Percentiles rank a stretch among this genome's conserved stretches.
Conservation (phyloP, 2,888 invertebrate genomes). For the Tryphoninae sp. region DNA sequence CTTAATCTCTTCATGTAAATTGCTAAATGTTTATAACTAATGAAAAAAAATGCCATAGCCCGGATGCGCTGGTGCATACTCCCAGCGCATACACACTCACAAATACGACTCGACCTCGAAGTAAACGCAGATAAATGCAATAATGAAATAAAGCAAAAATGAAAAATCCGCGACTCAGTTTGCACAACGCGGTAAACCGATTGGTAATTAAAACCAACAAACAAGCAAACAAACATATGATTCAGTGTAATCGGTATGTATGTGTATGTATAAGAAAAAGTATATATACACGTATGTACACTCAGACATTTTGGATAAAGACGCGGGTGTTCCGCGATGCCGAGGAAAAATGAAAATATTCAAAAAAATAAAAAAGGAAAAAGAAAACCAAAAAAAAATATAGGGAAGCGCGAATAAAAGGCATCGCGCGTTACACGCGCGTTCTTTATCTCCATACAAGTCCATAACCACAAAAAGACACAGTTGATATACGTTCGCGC, state of each 20-base stretch:
- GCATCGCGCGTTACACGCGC: conserved; percentile 48
- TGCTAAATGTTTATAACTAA: conserved; percentile 81
- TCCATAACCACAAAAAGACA: conserved; percentile 67
- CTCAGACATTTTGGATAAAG: conserved; percentile 61
- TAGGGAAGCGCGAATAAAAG: conserved; percentile 41
- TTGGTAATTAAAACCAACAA: conserved; percentile 74
- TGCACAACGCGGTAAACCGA: conserved; percentile 74
- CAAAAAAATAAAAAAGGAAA: conserved; percentile 8
- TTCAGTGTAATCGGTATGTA: conserved; percentile 64
- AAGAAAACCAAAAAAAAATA: conserved; percentile 46
- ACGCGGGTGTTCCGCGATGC: conserved; percentile 56
- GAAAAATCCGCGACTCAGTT: conserved; percentile 67
- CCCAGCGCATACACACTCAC: conserved; percentile 82
- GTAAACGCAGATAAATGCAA: conserved; percentile 74
- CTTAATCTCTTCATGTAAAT: conserved; percentile 82
- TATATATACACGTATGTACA: conserved; percentile 58
- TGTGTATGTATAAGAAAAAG: conserved; percentile 38
- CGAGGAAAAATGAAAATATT: conserved; percentile 48
- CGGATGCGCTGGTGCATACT: conserved; percentile 82
- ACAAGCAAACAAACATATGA: conserved; percentile 62
- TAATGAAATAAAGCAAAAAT: conserved; percentile 64
- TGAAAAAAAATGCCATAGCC: conserved; percentile 81
- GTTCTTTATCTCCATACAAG: conserved; percentile 62
- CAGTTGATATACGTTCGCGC: conserved; percentile 64
- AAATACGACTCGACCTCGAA: conserved; percentile 81